Base-by-base conservation (phyloP, 2,888 invertebrate species). In the Meliscaeva auricollis region DNA sequence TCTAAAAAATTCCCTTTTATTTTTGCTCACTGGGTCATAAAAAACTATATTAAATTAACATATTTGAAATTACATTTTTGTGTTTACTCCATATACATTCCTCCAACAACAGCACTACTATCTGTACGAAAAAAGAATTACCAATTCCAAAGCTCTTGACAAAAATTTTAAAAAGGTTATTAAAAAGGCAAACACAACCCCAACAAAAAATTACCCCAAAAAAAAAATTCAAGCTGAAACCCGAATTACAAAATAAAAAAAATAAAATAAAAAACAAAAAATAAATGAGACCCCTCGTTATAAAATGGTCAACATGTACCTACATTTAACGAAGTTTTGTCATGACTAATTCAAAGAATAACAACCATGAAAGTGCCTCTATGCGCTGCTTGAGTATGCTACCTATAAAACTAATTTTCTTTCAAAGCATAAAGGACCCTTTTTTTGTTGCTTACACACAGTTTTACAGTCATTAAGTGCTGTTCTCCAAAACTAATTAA, bases 401-500 rank as follows among this genome's bases (percentile, higher is more conserved):
- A 44, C 46, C 22, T 11, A 46, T 30, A 64, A 46, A 64, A 46
- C 64, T 64, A 46, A 64, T 64, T 64, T 64, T 30, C 35, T 35
- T 35, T 15, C 7, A 44, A n/a, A 22, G 9, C 13, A 20, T 20
- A 17, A 17, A 56, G 9, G 46, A 30, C 17, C 46, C 64, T 46
- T 46, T 46, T 46, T 46, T 62, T 44, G 56, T 17, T 64, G 64
- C 64, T 64, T 64, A 20, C 46, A 64, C 64, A 46, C 64, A 64
- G 64, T 64, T 64, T 64, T 64, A 64, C 46, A 64, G 64, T 64
- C 46, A 46, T 64, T 64, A 64, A 64, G 64, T 64, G 46, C 46
- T 64, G 41, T 38, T 41, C 38, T 60, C 60, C 1, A 60, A 66
- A 50, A 66, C 66, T 66, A 66, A 66, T 66, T 66, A 66, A 66